phyloP scores from a whole-genome alignment of 2,888 invertebrate species.

The Elysia crispata region DNA sequence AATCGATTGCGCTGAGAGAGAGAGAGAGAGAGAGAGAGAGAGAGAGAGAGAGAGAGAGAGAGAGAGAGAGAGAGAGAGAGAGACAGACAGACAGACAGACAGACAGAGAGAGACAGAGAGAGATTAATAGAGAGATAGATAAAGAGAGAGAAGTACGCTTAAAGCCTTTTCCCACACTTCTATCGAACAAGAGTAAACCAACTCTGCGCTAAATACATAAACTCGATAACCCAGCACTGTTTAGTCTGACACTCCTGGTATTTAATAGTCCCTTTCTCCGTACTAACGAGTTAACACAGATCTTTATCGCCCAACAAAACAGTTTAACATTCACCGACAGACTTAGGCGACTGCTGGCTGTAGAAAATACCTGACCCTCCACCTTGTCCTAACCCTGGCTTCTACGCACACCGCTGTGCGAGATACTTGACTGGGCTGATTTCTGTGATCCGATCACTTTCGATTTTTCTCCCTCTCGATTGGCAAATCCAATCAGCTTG shows the following conservation, averaged over 20 bases:
- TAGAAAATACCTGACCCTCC: too few relatives aligned
- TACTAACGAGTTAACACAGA: too few relatives aligned
- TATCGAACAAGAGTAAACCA: not conserved
- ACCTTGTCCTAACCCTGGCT: too few relatives aligned
- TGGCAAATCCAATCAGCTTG: too few relatives aligned
- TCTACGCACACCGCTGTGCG: not conserved
- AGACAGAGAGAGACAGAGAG: not conserved
- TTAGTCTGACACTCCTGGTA: not conserved
- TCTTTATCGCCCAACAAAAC: too few relatives aligned
- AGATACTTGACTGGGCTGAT: not conserved
- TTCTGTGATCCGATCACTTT: not conserved
- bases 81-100: not conserved
- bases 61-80: constrained; percentile 23
- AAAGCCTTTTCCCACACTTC: not conserved
- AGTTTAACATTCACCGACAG: too few relatives aligned
- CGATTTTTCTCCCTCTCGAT: not conserved
- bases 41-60: constrained; percentile 24
- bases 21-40: constrained; percentile 33
- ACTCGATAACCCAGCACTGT: not conserved
- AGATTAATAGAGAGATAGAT: not conserved
- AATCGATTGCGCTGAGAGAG: too few relatives aligned
- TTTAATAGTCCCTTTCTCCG: too few relatives aligned
- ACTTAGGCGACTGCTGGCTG: too few relatives aligned
- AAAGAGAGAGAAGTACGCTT: not conserved
- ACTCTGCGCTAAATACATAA: not conserved